phyloP scores from a whole-genome alignment of 37 sponge, comb jelly and placozoan genomes.

The Aplysina aerophoba region DNA sequence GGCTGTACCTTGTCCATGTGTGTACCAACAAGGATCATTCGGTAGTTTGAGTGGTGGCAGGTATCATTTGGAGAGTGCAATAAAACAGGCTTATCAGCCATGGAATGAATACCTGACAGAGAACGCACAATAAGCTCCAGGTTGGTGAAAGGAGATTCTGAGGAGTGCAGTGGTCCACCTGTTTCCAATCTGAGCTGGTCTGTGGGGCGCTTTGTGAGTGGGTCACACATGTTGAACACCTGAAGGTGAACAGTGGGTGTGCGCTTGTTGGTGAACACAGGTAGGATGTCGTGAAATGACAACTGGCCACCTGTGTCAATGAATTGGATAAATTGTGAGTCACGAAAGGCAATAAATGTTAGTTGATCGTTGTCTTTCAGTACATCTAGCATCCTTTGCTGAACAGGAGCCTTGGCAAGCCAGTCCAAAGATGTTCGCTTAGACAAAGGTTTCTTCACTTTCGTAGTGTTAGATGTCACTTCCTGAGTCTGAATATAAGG shows the following conservation, averaged over 20 bases:
- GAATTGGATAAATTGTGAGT: neutral
- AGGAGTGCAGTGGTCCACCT: neutral
- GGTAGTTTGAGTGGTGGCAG: neutral
- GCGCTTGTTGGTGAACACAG: neutral
- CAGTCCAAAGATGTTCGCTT: too few relatives aligned
- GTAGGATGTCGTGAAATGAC: slow-evolving; percentile 20
- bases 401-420: too few relatives aligned
- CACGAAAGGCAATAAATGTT: too few relatives aligned
- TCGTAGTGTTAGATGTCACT: too few relatives aligned
- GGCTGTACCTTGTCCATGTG: slow-evolving; percentile 6
- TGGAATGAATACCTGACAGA: slow-evolving; percentile 4
- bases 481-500: too few relatives aligned
- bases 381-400: too few relatives aligned
- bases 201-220: neutral
- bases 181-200: neutral
- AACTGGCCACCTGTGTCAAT: slow-evolving; percentile 25
- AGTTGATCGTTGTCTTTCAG: too few relatives aligned
- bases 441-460: too few relatives aligned
- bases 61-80: neutral
- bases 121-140: neutral
- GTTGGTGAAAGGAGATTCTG: neutral
- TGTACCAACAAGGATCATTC: neutral
- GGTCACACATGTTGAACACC: slow-evolving; percentile 13
- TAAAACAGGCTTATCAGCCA: neutral
- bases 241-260: slow-evolving; percentile 25